Conservation (phyloP, 2,113 vertebrate genomes). For the Brachypodius melanocephalos region DNA sequence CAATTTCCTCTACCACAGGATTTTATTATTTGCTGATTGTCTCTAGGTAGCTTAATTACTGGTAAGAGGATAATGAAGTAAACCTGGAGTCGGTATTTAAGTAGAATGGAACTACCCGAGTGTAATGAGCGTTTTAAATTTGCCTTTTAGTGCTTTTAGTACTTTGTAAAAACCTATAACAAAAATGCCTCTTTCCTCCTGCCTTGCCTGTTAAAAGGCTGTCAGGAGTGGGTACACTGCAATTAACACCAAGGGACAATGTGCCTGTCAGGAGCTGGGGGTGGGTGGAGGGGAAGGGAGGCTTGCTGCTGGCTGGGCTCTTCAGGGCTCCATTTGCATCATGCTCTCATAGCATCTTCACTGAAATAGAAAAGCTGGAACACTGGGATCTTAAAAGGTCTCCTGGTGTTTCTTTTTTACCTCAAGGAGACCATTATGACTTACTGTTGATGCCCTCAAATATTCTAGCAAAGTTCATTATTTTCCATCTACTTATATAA, state of each 20-base stretch:
- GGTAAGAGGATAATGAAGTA: conserved; percentile 66
- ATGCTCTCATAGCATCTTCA: background rate
- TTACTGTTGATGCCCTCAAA: background rate
- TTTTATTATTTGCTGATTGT: conserved; percentile 69
- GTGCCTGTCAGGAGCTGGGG: background rate
- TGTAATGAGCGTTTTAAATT: conserved; percentile 52
- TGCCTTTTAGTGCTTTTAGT: conserved; percentile 50
- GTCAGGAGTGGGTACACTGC: background rate
- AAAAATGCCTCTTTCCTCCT: background rate
- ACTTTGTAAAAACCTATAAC: conserved; percentile 32
- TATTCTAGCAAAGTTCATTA: background rate
- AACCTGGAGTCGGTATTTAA: conserved; percentile 36
- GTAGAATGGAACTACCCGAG: conserved; percentile 23
- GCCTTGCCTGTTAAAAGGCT: background rate
- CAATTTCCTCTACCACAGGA: conserved; percentile 27
- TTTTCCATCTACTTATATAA: background rate
- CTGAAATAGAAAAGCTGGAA: background rate
- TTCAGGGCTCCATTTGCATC: background rate
- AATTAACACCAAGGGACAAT: background rate
- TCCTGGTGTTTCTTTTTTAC: conserved; percentile 13
- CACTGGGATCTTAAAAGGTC: conserved; percentile 35
- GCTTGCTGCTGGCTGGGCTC: background rate
- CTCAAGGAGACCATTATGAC: background rate
- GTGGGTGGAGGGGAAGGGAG: background rate
- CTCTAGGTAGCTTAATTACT: conserved; percentile 69